Evolutionary conservation across 2,888 invertebrate genomes (phyloP).

Genomic region (Therioaphis trifolii): DNA sequence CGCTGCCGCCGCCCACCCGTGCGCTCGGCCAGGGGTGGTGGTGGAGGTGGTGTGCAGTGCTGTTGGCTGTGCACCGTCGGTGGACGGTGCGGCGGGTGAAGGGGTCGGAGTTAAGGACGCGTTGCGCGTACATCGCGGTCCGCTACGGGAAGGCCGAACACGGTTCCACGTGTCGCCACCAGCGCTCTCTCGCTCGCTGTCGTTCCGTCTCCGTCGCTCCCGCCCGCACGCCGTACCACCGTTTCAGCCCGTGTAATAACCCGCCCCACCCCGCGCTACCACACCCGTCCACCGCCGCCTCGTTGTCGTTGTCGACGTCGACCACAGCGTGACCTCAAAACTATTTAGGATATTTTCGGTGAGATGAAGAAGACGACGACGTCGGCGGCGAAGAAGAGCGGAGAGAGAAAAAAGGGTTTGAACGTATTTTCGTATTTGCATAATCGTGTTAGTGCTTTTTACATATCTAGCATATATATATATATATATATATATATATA

Average conservation of each 20-base stretch:
- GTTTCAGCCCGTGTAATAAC: constrained; percentile 54
- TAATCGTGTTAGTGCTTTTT: constrained; percentile 42
- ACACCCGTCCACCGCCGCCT: not conserved
- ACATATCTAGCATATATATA: not conserved
- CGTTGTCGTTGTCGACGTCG: constrained; percentile 35
- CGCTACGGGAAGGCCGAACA: constrained; percentile 60
- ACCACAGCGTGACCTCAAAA: constrained; percentile 62
- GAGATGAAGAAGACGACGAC: constrained; percentile 32
- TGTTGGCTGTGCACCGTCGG: constrained; percentile 37
- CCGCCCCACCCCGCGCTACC: constrained; percentile 46
- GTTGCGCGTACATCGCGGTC: constrained; percentile 50
- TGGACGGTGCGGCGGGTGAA: constrained; percentile 43
- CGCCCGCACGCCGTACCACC: constrained; percentile 9
- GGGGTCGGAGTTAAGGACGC: constrained; percentile 60
- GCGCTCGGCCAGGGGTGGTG: constrained; percentile 38
- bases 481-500: no score
- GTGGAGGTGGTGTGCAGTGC: constrained; percentile 43
- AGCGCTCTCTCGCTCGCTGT: constrained; percentile 51
- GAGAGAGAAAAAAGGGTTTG: constrained; percentile 45
- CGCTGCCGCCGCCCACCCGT: constrained; percentile 56
- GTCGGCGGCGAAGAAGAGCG: not conserved
- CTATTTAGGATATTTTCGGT: constrained; percentile 62
- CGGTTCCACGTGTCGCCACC: constrained; percentile 60
- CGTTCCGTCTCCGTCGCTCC: constrained; percentile 43
- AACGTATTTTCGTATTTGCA: constrained; percentile 58